Conservation (phyloP, 2,888 invertebrate species). For the Habrosyne pyritoides region DNA sequence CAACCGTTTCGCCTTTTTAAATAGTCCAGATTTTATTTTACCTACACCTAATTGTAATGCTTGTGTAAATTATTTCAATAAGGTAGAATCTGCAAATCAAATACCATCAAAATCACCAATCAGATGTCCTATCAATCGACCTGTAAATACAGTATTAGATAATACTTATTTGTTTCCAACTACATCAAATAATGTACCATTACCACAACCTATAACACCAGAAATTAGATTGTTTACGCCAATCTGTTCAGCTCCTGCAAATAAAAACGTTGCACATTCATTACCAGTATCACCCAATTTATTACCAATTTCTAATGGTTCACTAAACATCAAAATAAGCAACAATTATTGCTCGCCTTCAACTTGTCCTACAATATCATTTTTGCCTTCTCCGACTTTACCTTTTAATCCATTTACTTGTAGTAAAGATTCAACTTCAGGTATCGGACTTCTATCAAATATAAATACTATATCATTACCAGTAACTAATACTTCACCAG, state of each 20-base stretch:
- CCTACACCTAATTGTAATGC: not conserved
- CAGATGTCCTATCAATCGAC: not conserved
- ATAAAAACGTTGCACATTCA: not conserved
- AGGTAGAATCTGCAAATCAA: too few species aligned
- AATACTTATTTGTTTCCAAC: not conserved
- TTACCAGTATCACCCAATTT: too few species aligned
- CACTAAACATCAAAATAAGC: not conserved
- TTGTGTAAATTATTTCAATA: not conserved
- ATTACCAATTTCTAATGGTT: too few species aligned
- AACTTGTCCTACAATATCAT: not conserved
- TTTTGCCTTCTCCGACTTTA: not conserved
- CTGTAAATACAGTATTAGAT: not conserved
- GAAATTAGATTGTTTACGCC: not conserved
- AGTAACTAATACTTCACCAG: not conserved
- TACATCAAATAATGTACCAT: not conserved
- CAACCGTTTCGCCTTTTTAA: not conserved
- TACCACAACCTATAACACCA: not conserved
- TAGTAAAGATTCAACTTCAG: not conserved
- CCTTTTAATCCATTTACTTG: not conserved
- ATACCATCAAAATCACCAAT: not conserved
- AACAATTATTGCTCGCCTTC: not conserved
- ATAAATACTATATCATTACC: not conserved
- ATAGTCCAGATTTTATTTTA: not conserved
- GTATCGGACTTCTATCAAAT: not conserved
- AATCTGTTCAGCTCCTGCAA: not conserved